Base-by-base conservation (phyloP, 2,888 invertebrate species). In the Oscheius sp. region DNA sequence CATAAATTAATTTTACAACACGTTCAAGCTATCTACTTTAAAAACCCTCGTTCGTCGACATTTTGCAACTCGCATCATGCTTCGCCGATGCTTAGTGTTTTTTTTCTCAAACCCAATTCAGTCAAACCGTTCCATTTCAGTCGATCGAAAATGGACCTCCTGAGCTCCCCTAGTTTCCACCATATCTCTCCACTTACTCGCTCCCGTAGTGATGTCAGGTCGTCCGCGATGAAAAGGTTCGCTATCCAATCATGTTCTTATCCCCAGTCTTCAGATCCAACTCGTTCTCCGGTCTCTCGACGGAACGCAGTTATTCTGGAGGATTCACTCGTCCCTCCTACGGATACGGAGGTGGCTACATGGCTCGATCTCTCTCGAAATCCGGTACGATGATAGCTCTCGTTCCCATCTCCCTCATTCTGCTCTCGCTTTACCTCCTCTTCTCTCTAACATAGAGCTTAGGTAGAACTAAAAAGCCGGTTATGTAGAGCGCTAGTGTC, bases 331-430 rank as follows among this genome's bases (percentile, higher is more conserved):
- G 82, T 60, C 82, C 85, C 13, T 77, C 79, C 2, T 86, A 86
- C 65, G 86, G 87, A 62, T 88, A 88, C 68, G 87, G 87, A 13
- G 87, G 87, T 51, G 88, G 88, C 42, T 88, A 81, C 77, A 88
- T 88, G 88, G 79, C 86, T n/a, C 79, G 85, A 53, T 85, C 85
- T 32, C 79, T 88, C 72, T 84, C 83, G 74, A 83, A 87, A 78
- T 84, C 84, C 53, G 85, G 87, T 87, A 81, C 72, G 76, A 47
- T 77, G 77, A 74, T 74, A 13, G 68, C 37, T 33, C 68, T 68
- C 21, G 55, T 68, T 55, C 68, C 68, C 2, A 21, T 55, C 11
- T 55, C 68, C 29, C 55, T 68, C 33, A 53, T 37, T n/a, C 55
- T 68, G 9, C 21, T 68, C 53, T 51, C 68, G 55, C 42, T 68